Evolutionary conservation across 2,113 vertebrate genomes (phyloP), one percentile per base, ranked within the genome.

Genomic region (Aegypius monachus): DNA sequence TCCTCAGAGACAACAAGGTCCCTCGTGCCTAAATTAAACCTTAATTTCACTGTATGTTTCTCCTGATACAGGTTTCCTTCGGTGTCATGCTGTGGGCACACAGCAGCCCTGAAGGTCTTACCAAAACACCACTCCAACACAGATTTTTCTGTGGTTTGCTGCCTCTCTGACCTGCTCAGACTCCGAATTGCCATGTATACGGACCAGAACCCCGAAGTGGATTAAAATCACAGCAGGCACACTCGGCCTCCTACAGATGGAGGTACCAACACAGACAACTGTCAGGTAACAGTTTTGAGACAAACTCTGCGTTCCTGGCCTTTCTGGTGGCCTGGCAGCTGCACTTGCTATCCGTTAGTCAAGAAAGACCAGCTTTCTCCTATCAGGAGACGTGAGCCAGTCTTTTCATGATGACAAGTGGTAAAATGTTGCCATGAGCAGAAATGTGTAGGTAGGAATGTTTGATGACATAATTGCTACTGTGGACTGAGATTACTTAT

Each of bases 61-160:
- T 83, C 53, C 26, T 29, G n/a, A 45, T 9, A 25, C 0, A 0
- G 1, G 0, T 36, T 71, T 68, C 47, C 27, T 48, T 61, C 1
- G 0, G 23, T 61, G 26, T 40, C 43, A 19, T 1, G 6, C 62
- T 56, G 22, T 0, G 2, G 61, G 63, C 16, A 20, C 4, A 13
- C 1, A 6, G 42, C 34, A 80, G 27, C 14, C 25, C 48, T 4
- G 1, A 16, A 79, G 29, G 22, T 34, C 56, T 56, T 75, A 34
- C 7, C 5, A 19, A 50, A 92, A 62, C 17, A n/a, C 4, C 3
- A 2, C 5, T 9, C 45, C 50, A 58, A 20, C 15, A 53, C 16
- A 55, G 25, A 19, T 42, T 88, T 81, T 89, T 78, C 42, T 42
- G 42, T 50, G 17, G 9, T 62, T 32, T 72, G n/a, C 68, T 48